phyloP scores from a whole-genome alignment of 2,888 invertebrate species.

The Orthosia gracilis region DNA sequence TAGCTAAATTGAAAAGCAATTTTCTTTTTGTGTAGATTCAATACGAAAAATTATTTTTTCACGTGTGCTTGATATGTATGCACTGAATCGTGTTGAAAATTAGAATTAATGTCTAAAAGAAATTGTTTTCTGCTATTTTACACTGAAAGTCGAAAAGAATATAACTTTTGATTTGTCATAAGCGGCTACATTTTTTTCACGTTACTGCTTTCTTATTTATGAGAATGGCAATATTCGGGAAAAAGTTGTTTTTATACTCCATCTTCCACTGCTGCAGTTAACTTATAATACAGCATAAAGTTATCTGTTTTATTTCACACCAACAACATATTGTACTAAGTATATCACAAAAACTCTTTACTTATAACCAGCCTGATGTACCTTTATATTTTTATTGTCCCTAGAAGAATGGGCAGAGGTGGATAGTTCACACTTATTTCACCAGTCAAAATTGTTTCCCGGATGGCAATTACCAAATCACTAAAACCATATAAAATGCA shows the following conservation, averaged over 20 bases:
- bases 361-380: too few relatives aligned
- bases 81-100: neutral
- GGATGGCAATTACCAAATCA: neutral
- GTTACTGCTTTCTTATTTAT: neutral
- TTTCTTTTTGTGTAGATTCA: constrained; percentile 14
- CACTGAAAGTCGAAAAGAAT: neutral
- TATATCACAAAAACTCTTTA: neutral
- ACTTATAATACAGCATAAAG: neutral
- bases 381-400: too few relatives aligned
- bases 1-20: constrained; percentile 26
- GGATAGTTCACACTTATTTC: too few relatives aligned
- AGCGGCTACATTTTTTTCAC: neutral
- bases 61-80: neutral
- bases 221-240: neutral
- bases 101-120: neutral
- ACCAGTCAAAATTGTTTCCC: neutral
- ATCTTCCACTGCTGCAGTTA: neutral
- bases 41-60: neutral
- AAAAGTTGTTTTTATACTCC: neutral
- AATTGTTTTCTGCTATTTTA: neutral
- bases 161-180: neutral
- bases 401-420: too few relatives aligned
- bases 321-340: neutral
- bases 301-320: neutral
- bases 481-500: neutral